phyloP scores from a whole-genome alignment of 2,888 invertebrate genomes.

The Callinectes sapidus region DNA sequence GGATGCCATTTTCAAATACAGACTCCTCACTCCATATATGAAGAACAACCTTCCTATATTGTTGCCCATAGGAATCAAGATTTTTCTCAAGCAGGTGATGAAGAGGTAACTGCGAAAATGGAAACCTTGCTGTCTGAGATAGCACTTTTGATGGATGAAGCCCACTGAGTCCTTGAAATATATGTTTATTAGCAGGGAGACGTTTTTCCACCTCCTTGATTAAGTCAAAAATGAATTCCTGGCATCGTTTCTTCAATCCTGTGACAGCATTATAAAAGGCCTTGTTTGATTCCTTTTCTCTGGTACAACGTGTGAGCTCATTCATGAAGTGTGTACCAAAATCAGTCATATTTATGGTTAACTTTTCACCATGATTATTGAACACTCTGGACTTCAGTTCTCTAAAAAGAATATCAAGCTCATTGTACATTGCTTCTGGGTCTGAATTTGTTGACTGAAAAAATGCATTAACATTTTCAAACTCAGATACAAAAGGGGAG shows the following conservation, averaged over 20 bases:
- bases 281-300: too few species aligned
- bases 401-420: background rate
- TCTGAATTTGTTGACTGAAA: background rate
- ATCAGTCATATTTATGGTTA: background rate
- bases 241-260: background rate
- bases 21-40: background rate
- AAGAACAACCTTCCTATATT: background rate
- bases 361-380: background rate
- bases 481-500: background rate
- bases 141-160: background rate
- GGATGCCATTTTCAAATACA: background rate
- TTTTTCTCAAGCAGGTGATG: background rate
- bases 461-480: conserved; percentile 24
- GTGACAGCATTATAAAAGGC: background rate
- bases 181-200: background rate
- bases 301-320: too few species aligned
- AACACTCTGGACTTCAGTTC: background rate
- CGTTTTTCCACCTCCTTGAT: background rate
- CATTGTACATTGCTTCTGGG: background rate
- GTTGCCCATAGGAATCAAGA: background rate
- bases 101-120: too few species aligned
- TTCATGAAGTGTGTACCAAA: too few species aligned
- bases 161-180: background rate
- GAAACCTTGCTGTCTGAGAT: background rate
- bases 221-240: background rate